phyloP scores from a whole-genome alignment of 2,113 vertebrate genomes.

The Formicarius rufipectus region DNA sequence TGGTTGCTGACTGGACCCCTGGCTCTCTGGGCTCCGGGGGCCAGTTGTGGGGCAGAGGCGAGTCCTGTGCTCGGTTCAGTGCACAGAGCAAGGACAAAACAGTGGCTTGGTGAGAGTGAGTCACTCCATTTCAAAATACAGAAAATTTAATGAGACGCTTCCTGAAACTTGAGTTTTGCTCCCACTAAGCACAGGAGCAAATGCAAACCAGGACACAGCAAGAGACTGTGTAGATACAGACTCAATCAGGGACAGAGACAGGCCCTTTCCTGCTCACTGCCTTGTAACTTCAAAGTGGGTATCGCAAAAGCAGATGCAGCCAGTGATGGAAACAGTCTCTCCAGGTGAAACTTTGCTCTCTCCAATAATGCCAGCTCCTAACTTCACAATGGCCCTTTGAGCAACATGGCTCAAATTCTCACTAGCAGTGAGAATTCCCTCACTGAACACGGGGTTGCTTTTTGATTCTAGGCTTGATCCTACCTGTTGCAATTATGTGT shows the following conservation, averaged over 20 bases:
- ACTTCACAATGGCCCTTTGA: background rate
- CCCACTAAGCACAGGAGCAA: background rate
- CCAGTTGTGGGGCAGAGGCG: accelerated
- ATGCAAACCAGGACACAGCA: background rate
- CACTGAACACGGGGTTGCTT: accelerated
- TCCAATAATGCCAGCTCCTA: background rate
- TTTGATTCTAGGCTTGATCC: background rate
- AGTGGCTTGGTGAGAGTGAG: background rate
- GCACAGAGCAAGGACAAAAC: background rate
- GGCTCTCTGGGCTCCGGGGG: background rate
- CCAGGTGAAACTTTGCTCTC: background rate
- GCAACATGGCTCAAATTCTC: background rate
- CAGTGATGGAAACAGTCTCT: background rate
- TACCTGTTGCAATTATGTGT: background rate
- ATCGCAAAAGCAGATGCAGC: background rate
- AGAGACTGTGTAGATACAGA: background rate
- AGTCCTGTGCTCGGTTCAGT: background rate
- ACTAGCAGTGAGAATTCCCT: background rate
- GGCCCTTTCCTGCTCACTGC: background rate
- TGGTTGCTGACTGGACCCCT: background rate
- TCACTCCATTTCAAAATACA: conserved; percentile 20
- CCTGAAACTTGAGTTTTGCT: conserved; percentile 48
- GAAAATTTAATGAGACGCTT: conserved; percentile 41
- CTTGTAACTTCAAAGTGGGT: background rate
- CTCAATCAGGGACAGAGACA: accelerated